Base-by-base conservation (phyloP, 2,888 invertebrate genomes). In the Cataglyphis albicans region DNA sequence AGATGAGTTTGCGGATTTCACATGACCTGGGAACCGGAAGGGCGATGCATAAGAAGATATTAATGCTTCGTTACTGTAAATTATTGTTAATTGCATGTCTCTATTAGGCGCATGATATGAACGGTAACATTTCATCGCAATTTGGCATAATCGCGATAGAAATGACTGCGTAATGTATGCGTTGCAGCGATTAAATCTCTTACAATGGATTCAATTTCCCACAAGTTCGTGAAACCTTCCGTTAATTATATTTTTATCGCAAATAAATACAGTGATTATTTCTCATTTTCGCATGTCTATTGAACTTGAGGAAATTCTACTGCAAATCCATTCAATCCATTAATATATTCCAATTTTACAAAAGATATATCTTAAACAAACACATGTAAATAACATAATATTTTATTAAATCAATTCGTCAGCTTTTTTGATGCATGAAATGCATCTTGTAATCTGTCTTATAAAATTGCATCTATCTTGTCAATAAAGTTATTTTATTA, bases 41-140 rank as follows among this genome's bases (percentile, higher is more conserved):
- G 44, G 59, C 35, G 59, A 32, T 61, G 44, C 18, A 32, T 70
- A 1, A 68, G 38, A 59, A 41, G 55, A 80, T 80, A 59, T 44
- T 70, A 80, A 80, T 80, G 44, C 44, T 57, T 80, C 70, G 38
- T 76, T 76, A 76, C 67, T n/a, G 67, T 55, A 67, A 76, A 76
- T 48, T 75, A 41, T 70, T 70, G 32, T 59, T 76, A 76, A 25
- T 32, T 52, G 59, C 55, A 64, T 21, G 21, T 57, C 64, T 63
- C 21, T 59, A 78, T 78, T 78, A 78, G 32, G 12, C 21, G 32
- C 59, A 32, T 59, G 18, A 52, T 52, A 44, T 35, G 18, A 75
- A 25, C 29, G 25, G 12, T 38, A 25, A 15, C 18, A 12, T 76
- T 67, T 55, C 65, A 52, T 35, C 35, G 38, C 38, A 18, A 18